Evolutionary conservation across 2,888 invertebrate genomes (phyloP).

Genomic region (Nyleta sp.): DNA sequence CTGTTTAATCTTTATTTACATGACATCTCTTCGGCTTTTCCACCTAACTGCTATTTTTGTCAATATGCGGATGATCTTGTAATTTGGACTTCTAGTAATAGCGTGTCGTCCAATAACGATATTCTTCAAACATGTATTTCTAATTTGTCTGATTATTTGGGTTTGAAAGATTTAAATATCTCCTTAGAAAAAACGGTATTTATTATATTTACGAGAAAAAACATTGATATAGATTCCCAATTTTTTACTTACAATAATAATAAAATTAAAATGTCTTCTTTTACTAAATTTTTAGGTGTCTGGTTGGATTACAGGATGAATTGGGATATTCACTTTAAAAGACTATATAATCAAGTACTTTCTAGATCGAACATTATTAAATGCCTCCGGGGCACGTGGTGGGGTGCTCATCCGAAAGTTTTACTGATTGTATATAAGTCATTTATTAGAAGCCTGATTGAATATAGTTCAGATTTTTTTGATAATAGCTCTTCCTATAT

Average conservation of each 20-base stretch:
- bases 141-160: not conserved
- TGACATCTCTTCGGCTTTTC: not conserved
- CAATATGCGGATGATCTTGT: slow-evolving; percentile 1
- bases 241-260: not conserved
- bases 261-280: not conserved
- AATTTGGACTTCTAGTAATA: not conserved
- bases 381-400: not conserved
- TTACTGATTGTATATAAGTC: not conserved
- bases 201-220: not conserved
- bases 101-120: too few relatives aligned
- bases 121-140: too few relatives aligned
- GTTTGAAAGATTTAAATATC: not conserved
- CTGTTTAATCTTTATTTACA: not conserved
- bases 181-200: not conserved
- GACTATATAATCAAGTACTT: not conserved
- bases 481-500: not conserved
- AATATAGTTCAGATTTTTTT: not conserved
- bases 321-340: not conserved
- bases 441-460: not conserved
- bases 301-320: not conserved
- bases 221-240: not conserved
- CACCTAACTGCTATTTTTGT: not conserved
- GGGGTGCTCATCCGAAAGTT: not conserved
- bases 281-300: not conserved
- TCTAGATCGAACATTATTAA: not conserved